These are phyloP conservation scores for Eriosoma lanigerum DNA, from an alignment of 1,140 invertebrate genomes.

Conservation along the genomic window DNA sequence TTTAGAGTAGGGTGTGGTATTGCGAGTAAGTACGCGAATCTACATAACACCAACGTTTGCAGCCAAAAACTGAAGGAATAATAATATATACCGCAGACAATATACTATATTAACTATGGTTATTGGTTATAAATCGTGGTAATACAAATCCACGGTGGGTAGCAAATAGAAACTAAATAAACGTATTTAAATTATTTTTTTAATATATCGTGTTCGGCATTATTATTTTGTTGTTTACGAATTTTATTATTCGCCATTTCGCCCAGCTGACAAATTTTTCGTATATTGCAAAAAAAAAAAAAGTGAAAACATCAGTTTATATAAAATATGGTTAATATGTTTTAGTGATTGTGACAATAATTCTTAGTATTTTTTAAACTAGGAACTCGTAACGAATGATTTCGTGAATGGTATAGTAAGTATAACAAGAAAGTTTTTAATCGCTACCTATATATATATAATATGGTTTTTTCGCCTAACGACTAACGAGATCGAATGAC, in stretches of 20 bases:
- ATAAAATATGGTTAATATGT: no score
- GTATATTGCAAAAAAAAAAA: neutral
- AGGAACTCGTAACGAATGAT: neutral
- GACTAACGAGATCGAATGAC: neutral
- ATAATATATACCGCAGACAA: no score
- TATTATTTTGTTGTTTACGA: neutral
- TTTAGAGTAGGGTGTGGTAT: no score
- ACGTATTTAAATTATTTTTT: no score
- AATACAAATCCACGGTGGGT: no score
- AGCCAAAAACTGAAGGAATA: no score
- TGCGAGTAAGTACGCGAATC: no score
- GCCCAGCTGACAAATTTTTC: neutral
- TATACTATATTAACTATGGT: no score
- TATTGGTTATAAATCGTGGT: no score
- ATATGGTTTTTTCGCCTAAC: neutral
- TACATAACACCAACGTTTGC: no score
- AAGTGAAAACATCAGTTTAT: neutral
- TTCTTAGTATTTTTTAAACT: constrained; percentile 7
- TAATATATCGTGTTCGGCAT: neutral
- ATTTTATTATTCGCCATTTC: neutral
- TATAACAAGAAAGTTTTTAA: constrained; percentile 19
- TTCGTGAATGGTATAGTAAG: neutral
- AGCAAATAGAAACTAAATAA: no score
- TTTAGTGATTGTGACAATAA: constrained; percentile 9
- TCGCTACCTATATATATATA: neutral